Conservation (phyloP, 1,140 invertebrate species). For the Armadillidium nasatum region DNA sequence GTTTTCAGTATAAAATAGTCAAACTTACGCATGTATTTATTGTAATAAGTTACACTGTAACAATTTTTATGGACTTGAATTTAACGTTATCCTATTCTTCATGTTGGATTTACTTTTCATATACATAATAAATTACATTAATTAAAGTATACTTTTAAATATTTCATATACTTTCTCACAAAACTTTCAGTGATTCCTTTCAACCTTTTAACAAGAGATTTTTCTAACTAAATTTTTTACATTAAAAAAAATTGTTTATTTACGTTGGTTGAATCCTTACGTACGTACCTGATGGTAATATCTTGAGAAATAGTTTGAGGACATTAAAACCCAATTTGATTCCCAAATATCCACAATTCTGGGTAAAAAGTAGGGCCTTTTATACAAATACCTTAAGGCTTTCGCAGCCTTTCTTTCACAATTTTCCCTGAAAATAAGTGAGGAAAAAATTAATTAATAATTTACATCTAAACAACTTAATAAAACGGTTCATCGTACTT, state of each 20-base stretch:
- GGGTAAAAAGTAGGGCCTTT: conserved; percentile 69
- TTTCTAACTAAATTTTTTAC: not conserved
- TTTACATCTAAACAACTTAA: too few relatives aligned
- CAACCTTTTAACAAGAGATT: not conserved
- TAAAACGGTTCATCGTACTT: too few relatives aligned
- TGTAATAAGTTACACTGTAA: too few relatives aligned
- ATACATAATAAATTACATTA: not conserved
- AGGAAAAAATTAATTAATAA: not conserved
- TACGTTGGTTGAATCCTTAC: not conserved
- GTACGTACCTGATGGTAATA: conserved; percentile 61
- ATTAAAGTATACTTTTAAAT: too few relatives aligned
- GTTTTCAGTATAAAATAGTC: too few relatives aligned
- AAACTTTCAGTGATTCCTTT: not conserved
- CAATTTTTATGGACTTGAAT: too few relatives aligned
- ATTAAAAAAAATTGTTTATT: not conserved
- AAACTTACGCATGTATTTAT: too few relatives aligned
- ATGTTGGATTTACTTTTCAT: too few relatives aligned
- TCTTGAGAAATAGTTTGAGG: conserved; percentile 66
- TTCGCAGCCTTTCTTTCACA: conserved; percentile 72
- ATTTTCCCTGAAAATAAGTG: conserved; percentile 60
- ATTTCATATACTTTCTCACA: too few relatives aligned
- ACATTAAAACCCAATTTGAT: conserved; percentile 75
- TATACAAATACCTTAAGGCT: conserved; percentile 63
- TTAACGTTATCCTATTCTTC: too few relatives aligned
- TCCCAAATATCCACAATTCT: conserved; percentile 67